Evolutionary conservation across 2,888 invertebrate genomes (phyloP).

Genomic region (Doris montereyensis): DNA sequence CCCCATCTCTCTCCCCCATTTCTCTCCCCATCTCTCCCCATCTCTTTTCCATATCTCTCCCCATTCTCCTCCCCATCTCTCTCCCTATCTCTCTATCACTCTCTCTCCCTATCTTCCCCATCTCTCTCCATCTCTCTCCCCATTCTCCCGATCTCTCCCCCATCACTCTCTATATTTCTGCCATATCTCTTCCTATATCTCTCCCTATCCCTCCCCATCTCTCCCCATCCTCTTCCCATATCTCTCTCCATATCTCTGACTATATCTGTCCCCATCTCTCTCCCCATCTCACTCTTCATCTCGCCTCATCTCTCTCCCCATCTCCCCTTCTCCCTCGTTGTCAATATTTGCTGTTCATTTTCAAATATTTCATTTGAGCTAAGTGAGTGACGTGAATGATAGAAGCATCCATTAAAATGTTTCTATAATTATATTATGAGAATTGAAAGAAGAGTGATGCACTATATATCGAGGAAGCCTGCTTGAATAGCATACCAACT

Average conservation of each 20-base stretch:
- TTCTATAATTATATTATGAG: too few species aligned
- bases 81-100: constrained; percentile 20
- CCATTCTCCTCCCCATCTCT: constrained; percentile 7
- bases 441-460: too few species aligned
- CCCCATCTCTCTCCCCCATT: neutral
- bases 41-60: neutral
- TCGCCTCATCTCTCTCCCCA: neutral
- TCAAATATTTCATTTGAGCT: too few species aligned
- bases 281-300: neutral
- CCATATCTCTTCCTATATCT: constrained; percentile 3
- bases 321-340: constrained; percentile 15
- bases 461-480: too few species aligned
- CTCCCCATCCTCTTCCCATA: neutral
- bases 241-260: constrained; percentile 2
- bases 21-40: neutral
- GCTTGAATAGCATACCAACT: too few species aligned
- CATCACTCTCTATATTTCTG: neutral
- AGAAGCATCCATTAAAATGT: too few species aligned
- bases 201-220: constrained; percentile 12
- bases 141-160: neutral
- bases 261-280: constrained; percentile 5
- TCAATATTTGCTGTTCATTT: too few species aligned
- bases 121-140: constrained; percentile 15
- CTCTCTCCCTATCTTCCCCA: neutral
- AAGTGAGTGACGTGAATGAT: too few species aligned